phyloP scores from a whole-genome alignment of 2,888 invertebrate genomes.

The Ashinkailepas kermadecensis region DNA sequence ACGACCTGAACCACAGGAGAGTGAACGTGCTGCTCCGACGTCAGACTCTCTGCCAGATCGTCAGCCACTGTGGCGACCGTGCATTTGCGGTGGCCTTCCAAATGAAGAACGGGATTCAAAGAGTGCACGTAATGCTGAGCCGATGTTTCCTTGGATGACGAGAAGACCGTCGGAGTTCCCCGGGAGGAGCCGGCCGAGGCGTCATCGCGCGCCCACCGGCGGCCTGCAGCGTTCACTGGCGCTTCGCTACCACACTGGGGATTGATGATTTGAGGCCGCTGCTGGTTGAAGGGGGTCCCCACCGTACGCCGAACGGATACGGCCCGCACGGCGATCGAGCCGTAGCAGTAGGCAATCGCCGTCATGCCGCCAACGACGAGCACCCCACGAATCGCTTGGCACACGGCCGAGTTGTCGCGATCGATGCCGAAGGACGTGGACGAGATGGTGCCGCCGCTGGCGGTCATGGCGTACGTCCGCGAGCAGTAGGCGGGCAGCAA shows the following conservation, averaged over 20 bases:
- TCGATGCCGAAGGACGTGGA: neutral
- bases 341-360: neutral
- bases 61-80: too few relatives aligned
- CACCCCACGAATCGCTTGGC: neutral
- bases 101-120: too few relatives aligned
- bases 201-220: too few relatives aligned
- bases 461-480: neutral
- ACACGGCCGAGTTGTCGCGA: neutral
- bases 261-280: neutral
- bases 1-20: too few relatives aligned
- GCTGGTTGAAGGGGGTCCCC: neutral
- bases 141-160: too few relatives aligned
- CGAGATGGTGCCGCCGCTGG: neutral
- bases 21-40: too few relatives aligned
- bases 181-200: too few relatives aligned
- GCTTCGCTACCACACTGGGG: neutral
- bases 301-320: neutral
- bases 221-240: too few relatives aligned
- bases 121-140: too few relatives aligned
- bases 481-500: neutral
- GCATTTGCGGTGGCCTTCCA: too few relatives aligned
- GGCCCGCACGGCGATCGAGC: neutral
- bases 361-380: neutral
- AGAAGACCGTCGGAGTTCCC: too few relatives aligned
- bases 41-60: too few relatives aligned